These are phyloP conservation scores for Lamprologus ornatipinnis DNA, from an alignment of 2,113 vertebrate genomes.

Conservation along the genomic window DNA sequence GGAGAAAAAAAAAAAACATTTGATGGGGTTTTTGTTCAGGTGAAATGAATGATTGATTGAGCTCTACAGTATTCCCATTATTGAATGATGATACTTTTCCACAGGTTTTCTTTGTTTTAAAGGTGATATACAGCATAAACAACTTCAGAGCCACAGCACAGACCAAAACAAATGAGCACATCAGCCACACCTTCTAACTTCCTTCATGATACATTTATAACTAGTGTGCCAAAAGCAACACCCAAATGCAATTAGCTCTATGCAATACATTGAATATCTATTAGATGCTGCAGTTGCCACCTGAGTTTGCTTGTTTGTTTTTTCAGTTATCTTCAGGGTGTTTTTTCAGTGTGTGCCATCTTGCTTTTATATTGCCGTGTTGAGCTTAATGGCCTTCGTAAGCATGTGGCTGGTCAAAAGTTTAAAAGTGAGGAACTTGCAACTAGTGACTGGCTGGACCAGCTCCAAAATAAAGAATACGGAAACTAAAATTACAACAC, in stretches of 20 bases:
- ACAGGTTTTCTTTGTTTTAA: background rate
- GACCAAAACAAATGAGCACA: background rate
- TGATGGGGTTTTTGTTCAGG: background rate
- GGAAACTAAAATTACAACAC: background rate
- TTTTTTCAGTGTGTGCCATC: background rate
- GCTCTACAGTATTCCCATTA: background rate
- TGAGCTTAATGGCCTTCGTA: background rate
- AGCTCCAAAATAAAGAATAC: background rate
- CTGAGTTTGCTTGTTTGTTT: background rate
- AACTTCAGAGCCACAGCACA: background rate
- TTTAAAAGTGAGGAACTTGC: background rate
- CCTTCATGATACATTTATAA: background rate
- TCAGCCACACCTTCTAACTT: background rate
- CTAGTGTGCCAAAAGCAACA: background rate
- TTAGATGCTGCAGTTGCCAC: background rate
- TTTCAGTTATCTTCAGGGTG: accelerated
- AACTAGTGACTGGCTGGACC: background rate
- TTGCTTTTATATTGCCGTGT: background rate
- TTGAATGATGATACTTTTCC: background rate
- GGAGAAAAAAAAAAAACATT: background rate
- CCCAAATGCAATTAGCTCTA: background rate
- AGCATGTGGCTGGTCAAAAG: background rate
- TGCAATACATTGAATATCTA: background rate
- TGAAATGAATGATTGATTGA: background rate
- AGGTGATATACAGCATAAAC: background rate